phyloP scores from a whole-genome alignment of 2,113 vertebrate species.

The Cepphus grylle region DNA sequence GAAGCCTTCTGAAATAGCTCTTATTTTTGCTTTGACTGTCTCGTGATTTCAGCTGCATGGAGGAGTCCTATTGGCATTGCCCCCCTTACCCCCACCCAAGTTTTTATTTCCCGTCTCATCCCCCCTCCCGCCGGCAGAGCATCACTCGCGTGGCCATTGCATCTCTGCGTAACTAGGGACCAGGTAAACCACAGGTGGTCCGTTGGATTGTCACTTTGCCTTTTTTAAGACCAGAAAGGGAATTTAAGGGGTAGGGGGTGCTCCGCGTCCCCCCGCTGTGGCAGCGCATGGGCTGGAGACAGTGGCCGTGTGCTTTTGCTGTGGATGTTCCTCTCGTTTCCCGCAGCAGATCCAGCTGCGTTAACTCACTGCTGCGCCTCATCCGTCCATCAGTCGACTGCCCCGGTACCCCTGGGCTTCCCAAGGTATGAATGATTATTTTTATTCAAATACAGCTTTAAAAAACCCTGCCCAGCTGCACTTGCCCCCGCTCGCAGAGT shows the following conservation, averaged over 20 bases:
- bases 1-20: not conserved
- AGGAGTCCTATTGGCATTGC: not conserved
- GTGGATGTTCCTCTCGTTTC: not conserved
- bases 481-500: not conserved
- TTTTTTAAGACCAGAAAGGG: not conserved
- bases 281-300: not conserved
- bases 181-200: not conserved
- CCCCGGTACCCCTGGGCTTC: not conserved
- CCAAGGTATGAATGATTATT: not conserved
- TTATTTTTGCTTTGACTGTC: not conserved
- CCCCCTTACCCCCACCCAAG: not conserved
- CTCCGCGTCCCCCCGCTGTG: not conserved
- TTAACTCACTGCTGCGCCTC: not conserved
- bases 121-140: not conserved
- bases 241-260: not conserved
- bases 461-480: not conserved
- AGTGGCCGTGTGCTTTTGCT: not conserved
- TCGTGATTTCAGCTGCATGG: rapidly evolving
- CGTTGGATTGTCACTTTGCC: rapidly evolving
- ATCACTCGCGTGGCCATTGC: rapidly evolving
- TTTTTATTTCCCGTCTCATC: not conserved
- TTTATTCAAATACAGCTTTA: not conserved
- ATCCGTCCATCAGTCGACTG: not conserved
- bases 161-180: rapidly evolving
- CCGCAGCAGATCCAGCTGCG: rapidly evolving